Percentiles rank a stretch among this genome's conserved stretches.
These are phyloP conservation scores for Hestina assimilis DNA, from an alignment of 1,140 invertebrate genomes.

Conservation along the genomic window DNA sequence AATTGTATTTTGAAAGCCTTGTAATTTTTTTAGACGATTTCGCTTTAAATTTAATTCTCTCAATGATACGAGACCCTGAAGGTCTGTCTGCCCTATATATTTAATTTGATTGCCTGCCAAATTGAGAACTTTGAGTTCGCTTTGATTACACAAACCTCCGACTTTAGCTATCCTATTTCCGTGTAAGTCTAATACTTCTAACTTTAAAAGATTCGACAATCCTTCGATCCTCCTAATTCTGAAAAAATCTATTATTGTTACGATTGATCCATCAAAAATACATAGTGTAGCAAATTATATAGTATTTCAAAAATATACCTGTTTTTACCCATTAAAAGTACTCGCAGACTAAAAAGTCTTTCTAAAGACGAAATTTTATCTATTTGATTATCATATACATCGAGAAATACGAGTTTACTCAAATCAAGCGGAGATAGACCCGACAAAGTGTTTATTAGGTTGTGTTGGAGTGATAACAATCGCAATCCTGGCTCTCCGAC, in stretches of 20 bases:
- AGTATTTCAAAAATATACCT: conserved; percentile 63
- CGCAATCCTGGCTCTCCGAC: conserved; percentile 88
- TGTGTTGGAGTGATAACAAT: conserved; percentile 93
- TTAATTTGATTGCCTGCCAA: conserved; percentile 93
- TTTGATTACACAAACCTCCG: conserved; percentile 78
- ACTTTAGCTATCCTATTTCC: conserved; percentile 89
- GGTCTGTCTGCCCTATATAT: conserved; percentile 84
- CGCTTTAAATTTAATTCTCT: conserved; percentile 92
- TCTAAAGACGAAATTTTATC: conserved; percentile 89
- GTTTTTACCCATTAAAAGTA: conserved; percentile 94
- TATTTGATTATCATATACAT: conserved; percentile 96
- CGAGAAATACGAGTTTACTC: conserved; percentile 91
- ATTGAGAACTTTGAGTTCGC: conserved; percentile 92
- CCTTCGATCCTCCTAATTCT: conserved; percentile 89
- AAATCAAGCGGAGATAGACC: conserved; percentile 78
- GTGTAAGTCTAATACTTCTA: conserved; percentile 95
- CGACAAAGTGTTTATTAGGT: conserved; percentile 87
- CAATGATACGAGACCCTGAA: conserved; percentile 86
- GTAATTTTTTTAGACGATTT: conserved; percentile 88
- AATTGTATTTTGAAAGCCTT: conserved; percentile 89
- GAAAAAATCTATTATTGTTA: too few species aligned
- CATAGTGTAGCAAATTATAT: too few species aligned
- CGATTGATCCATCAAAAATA: too few species aligned
- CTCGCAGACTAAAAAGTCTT: conserved; percentile 86
- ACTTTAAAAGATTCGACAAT: conserved; percentile 82